Conservation (phyloP, 1,140 invertebrate genomes). For the Pseudomyrmex flavicornis region DNA sequence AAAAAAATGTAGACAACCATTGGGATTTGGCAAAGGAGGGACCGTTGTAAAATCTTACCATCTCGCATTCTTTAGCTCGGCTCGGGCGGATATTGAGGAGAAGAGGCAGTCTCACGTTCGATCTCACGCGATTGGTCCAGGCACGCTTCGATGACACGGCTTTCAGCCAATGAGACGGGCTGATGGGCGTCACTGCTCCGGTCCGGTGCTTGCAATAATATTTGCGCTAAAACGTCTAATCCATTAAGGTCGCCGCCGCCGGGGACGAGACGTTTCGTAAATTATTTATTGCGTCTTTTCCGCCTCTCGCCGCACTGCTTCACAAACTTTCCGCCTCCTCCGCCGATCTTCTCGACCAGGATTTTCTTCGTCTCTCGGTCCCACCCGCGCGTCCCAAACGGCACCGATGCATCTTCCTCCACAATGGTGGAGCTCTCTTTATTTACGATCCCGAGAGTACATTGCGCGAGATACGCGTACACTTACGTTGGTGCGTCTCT, state of each 20-base stretch:
- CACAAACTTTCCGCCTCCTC: background rate
- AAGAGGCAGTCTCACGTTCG: conserved; percentile 30
- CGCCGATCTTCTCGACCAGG: background rate
- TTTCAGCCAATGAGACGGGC: conserved; percentile 64
- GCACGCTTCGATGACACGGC: conserved; percentile 66
- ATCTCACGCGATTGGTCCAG: conserved; percentile 61
- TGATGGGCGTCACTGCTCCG: conserved; percentile 59
- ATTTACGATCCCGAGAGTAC: no score
- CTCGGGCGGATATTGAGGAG: background rate
- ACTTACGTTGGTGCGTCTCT: no score
- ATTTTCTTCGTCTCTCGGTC: no score
- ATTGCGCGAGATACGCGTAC: no score
- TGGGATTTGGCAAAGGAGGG: background rate
- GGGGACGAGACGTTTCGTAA: conserved; percentile 62
- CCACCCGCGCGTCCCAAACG: no score
- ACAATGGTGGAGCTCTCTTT: no score
- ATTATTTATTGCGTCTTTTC: conserved; percentile 70
- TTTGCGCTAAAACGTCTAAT: conserved; percentile 75
- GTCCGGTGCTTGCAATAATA: conserved; percentile 76
- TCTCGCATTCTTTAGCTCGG: conserved; percentile 1
- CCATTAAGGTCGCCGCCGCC: conserved; percentile 70
- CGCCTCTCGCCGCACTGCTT: background rate
- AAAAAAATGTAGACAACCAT: no score
- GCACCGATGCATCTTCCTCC: no score
- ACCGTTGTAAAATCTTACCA: conserved; percentile 7